phyloP scores from a whole-genome alignment of 2,113 vertebrate genomes.

The Herpailurus yagouaroundi region DNA sequence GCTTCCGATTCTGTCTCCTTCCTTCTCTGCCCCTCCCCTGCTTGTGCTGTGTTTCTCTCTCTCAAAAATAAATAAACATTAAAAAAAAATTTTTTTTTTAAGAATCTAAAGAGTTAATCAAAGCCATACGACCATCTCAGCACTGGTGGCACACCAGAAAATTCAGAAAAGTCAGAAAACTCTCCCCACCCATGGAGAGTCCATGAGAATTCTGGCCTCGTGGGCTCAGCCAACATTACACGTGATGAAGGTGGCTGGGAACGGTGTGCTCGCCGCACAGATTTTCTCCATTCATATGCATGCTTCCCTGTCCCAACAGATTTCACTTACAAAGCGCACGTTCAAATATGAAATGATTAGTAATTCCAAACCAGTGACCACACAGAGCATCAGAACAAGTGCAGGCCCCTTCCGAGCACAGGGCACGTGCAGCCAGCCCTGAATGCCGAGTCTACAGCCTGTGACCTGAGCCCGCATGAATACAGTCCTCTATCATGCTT shows the following conservation, averaged over 20 bases:
- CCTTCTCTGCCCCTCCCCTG: no score
- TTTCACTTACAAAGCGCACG: background rate
- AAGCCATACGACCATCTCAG: background rate
- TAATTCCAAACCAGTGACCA: background rate
- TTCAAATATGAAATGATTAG: background rate
- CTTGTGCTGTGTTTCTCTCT: no score
- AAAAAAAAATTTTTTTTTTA: no score
- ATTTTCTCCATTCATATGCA: accelerated
- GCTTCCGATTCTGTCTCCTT: no score
- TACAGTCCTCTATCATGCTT: background rate
- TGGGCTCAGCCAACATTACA: background rate
- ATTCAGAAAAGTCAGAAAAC: background rate
- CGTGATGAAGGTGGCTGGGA: accelerated
- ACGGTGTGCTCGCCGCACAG: accelerated
- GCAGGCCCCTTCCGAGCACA: accelerated
- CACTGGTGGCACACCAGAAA: background rate
- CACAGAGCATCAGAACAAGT: no score
- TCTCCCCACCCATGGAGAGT: accelerated
- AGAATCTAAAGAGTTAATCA: background rate
- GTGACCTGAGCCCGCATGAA: background rate
- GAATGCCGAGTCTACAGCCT: background rate
- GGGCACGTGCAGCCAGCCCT: background rate
- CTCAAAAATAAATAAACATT: no score
- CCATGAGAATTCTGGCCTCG: background rate
- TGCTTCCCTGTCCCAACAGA: background rate